Base-by-base conservation (phyloP, 2,888 invertebrate genomes). In the Cosmia trapezina region DNA sequence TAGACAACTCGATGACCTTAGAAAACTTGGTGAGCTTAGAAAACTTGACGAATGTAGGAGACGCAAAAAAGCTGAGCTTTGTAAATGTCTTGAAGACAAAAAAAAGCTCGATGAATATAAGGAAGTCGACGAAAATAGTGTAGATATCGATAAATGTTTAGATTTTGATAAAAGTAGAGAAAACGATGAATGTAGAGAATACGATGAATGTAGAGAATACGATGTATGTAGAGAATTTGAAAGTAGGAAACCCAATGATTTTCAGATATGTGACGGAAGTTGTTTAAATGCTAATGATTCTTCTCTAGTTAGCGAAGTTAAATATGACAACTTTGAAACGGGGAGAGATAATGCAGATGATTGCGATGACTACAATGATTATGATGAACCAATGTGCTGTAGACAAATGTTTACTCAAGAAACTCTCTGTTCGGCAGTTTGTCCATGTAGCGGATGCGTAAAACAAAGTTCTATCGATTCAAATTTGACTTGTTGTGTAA, bases 401-500 rank as follows among this genome's bases (percentile, higher is more conserved):
- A 33, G 4, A 7, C 41, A n/a, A 49, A 33, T 5, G 43, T 1
- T 4, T 79, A 43, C 22, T 33, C 53, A 53, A 61, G 61, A 63
- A 45, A 14, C 1, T 41, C 8, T 22, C 0, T 33, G 17, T 28
- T 22, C 2, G 49, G 28, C 2, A 59, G 8, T 56, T 22, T 73
- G 66, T 71, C 47, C 73, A 22, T 84, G 76, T 54, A 53, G 59
- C 9, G 54, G 11, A 28, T 82, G 85, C 45, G 0, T 68, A 11
- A 33, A 17, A 19, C 28, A 22, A 1, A 17, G 43, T 47, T 11
- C 56, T 6, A 17, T 12, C 1, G 17, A n/a, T 14, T 65, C 64
- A 43, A 54, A 19, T 57, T 45, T 14, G 6, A 70, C 28, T 28
- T 19, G 12, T 33, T 22, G n/a, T 54, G 43, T 7, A n/a, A 53